phyloP scores from a whole-genome alignment of 2,888 invertebrate species.

The Drosophila merina region DNA sequence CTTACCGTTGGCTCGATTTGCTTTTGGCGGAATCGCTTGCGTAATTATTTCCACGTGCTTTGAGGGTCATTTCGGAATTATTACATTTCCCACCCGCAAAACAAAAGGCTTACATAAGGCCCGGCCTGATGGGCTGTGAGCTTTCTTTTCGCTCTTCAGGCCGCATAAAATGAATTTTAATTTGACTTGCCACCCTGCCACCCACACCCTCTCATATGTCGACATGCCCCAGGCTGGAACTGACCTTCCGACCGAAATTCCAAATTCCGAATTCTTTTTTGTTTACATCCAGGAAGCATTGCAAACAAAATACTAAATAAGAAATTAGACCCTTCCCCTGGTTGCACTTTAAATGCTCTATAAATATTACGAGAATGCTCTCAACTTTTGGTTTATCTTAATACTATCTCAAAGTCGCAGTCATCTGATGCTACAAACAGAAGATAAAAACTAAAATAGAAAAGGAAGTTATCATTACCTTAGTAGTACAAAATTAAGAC shows the following conservation, averaged over 20 bases:
- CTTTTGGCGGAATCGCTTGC: conserved; percentile 37
- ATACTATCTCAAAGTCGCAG: conserved; percentile 5
- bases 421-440: conserved; percentile 17
- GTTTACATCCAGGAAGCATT: conserved; percentile 33
- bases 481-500: not conserved
- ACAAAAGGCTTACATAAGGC: conserved; percentile 64
- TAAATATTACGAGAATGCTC: not conserved
- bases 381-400: not conserved
- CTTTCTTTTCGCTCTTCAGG: conserved; percentile 27
- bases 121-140: conserved; percentile 27
- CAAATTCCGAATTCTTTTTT: conserved; percentile 35
- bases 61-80: conserved; percentile 49
- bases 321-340: conserved; percentile 7
- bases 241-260: conserved; percentile 6
- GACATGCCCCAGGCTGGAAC: conserved; percentile 6
- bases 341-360: conserved; percentile 18
- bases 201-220: not conserved
- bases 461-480: not conserved
- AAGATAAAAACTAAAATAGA: conserved; percentile 3
- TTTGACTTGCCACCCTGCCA: conserved; percentile 50
- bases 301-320: conserved; percentile 51
- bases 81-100: conserved; percentile 47
- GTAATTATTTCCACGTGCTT: conserved; percentile 66
- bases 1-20: not conserved
- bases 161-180: conserved; percentile 77